A percentile compares a stretch with the other conserved stretches of the same genome.
Conservation (phyloP, 2,888 invertebrate genomes). For the Eueremaeus valkanovi region DNA sequence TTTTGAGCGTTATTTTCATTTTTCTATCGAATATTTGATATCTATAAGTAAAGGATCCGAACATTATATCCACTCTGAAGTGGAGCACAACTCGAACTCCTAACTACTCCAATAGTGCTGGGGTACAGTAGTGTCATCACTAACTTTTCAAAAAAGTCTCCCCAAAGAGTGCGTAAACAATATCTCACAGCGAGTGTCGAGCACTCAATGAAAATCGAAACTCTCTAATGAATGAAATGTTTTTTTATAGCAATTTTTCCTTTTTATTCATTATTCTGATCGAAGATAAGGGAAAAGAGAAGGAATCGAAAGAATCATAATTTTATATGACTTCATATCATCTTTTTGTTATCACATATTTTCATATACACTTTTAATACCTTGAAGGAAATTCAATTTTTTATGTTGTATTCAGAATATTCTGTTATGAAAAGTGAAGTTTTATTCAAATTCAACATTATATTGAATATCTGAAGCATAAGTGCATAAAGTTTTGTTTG, state of each 20-base stretch:
- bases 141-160: background rate
- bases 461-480: no score
- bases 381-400: no score
- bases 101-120: no score
- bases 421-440: no score
- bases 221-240: background rate
- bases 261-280: background rate
- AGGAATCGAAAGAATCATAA: background rate
- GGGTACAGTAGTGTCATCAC: background rate
- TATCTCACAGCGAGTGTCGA: background rate
- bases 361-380: no score
- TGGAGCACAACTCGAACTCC: no score
- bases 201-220: slow-evolving; percentile 10
- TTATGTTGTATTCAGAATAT: no score
- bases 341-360: no score
- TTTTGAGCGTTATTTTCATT: background rate
- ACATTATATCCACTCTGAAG: background rate
- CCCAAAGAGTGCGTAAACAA: background rate
- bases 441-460: no score
- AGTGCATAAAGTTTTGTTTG: no score
- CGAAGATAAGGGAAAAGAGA: no score
- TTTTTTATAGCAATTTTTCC: background rate
- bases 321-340: no score
- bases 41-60: background rate
- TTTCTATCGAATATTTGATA: background rate